A percentile compares a stretch with the other conserved stretches of the same genome.
These are phyloP conservation scores for Augiades crinisus DNA, from an alignment of 2,888 invertebrate genomes.

Conservation along the genomic window DNA sequence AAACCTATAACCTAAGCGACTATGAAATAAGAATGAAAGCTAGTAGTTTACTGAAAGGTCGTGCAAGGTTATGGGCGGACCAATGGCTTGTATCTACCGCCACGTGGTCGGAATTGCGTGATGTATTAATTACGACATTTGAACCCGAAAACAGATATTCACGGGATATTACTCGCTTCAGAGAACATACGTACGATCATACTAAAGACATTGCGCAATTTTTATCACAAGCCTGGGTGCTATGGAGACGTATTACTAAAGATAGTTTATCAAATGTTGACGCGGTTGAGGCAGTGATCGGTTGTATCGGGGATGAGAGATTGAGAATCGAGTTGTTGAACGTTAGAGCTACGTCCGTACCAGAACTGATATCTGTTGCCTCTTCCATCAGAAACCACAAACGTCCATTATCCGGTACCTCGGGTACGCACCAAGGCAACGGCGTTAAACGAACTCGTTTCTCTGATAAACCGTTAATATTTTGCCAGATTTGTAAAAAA, in stretches of 20 bases:
- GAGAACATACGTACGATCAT: constrained; percentile 25
- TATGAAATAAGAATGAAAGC: too few relatives aligned
- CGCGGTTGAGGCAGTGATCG: background rate
- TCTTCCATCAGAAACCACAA: constrained; percentile 13
- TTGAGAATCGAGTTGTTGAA: background rate
- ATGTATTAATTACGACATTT: constrained; percentile 29
- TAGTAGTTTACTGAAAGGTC: too few relatives aligned
- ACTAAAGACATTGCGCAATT: constrained; percentile 28
- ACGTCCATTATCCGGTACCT: too few relatives aligned
- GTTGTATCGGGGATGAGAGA: background rate
- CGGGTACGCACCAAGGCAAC: too few relatives aligned
- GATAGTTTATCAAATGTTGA: background rate
- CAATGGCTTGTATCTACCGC: too few relatives aligned
- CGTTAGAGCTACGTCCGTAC: constrained; percentile 18
- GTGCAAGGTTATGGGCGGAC: too few relatives aligned
- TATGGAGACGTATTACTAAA: background rate
- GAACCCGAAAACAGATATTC: constrained; percentile 28
- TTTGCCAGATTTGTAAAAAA: too few relatives aligned
- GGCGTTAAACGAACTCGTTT: too few relatives aligned
- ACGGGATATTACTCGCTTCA: constrained; percentile 21
- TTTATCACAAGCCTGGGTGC: too few relatives aligned
- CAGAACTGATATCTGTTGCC: constrained; percentile 26
- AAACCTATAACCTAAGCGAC: too few relatives aligned
- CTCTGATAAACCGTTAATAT: too few relatives aligned
- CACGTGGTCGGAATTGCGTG: too few relatives aligned